Evolutionary conservation across 2,797 vertebrate genomes (phyloP).

Genomic region (Bufotes viridis): DNA sequence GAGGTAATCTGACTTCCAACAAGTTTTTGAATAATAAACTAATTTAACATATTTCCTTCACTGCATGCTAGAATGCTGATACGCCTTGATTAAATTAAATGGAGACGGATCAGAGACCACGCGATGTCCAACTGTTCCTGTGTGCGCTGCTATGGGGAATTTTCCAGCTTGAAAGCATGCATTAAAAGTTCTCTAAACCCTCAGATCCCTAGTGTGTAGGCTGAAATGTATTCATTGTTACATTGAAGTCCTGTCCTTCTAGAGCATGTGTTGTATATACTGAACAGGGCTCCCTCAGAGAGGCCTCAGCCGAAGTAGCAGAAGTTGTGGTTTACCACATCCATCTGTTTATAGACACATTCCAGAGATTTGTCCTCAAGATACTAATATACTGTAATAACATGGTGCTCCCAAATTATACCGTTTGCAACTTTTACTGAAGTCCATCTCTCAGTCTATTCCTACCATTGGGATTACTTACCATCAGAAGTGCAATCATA

Average conservation of each 20-base stretch:
- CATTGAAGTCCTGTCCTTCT: slow-evolving; percentile 26
- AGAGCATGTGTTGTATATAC: slow-evolving; percentile 33
- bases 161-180: slow-evolving; percentile 17
- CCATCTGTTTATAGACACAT: slow-evolving; percentile 64
- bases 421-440: slow-evolving; percentile 53
- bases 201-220: slow-evolving; percentile 21
- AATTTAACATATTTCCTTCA: slow-evolving; percentile 22
- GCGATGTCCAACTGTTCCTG: slow-evolving; percentile 26
- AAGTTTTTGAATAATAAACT: slow-evolving; percentile 33
- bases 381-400: slow-evolving; percentile 63
- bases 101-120: slow-evolving; percentile 14
- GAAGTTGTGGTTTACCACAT: slow-evolving; percentile 63
- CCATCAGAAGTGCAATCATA: slow-evolving; percentile 35
- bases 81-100: slow-evolving; percentile 29
- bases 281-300: slow-evolving; percentile 46
- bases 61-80: background rate
- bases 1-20: slow-evolving; percentile 13
- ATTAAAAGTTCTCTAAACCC: slow-evolving; percentile 32
- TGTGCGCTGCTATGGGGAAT: background rate
- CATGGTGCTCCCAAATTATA: slow-evolving; percentile 60
- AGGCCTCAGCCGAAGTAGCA: slow-evolving; percentile 55
- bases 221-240: slow-evolving; percentile 34
- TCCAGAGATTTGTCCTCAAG: slow-evolving; percentile 63
- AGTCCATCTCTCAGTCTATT: slow-evolving; percentile 45
- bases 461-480: slow-evolving; percentile 51